These are phyloP conservation scores for Mimumesa dahlbomi DNA, from an alignment of 2,888 invertebrate species.

Conservation along the genomic window DNA sequence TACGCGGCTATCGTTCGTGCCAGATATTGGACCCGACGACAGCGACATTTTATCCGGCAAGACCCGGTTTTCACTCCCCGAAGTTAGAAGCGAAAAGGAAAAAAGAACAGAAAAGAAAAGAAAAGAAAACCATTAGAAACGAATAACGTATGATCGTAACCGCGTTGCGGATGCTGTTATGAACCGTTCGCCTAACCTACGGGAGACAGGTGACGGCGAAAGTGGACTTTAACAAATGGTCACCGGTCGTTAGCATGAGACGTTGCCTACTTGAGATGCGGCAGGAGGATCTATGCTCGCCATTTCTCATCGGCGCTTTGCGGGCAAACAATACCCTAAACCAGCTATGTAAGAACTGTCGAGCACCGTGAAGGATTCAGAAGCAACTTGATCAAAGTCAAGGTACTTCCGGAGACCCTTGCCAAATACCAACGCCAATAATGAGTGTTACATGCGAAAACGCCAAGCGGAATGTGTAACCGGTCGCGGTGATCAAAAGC, in stretches of 20 bases:
- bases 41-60: constrained; percentile 45
- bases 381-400: constrained; percentile 75
- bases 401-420: constrained; percentile 52
- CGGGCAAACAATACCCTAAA: constrained; percentile 73
- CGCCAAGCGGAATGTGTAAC: constrained; percentile 9
- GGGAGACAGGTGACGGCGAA: constrained; percentile 63
- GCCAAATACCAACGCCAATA: constrained; percentile 44
- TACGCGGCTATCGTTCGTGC: constrained; percentile 26
- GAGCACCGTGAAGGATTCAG: constrained; percentile 46
- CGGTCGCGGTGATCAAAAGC: too few relatives aligned
- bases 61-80: constrained; percentile 40
- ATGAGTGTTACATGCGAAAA: constrained; percentile 38
- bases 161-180: constrained; percentile 58
- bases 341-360: constrained; percentile 68
- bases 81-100: constrained; percentile 45
- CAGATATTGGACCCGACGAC: constrained; percentile 39
- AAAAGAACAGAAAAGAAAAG: constrained; percentile 49
- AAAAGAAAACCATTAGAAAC: too few relatives aligned
- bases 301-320: constrained; percentile 75
- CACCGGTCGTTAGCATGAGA: constrained; percentile 64
- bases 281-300: constrained; percentile 74
- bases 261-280: constrained; percentile 72
- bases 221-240: constrained; percentile 74
- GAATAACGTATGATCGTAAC: too few relatives aligned
- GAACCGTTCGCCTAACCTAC: constrained; percentile 69